Percentiles rank a stretch among this genome's conserved stretches.
phyloP scores from a whole-genome alignment of 2,888 invertebrate species.

The Cosmorhoe ocellata region DNA sequence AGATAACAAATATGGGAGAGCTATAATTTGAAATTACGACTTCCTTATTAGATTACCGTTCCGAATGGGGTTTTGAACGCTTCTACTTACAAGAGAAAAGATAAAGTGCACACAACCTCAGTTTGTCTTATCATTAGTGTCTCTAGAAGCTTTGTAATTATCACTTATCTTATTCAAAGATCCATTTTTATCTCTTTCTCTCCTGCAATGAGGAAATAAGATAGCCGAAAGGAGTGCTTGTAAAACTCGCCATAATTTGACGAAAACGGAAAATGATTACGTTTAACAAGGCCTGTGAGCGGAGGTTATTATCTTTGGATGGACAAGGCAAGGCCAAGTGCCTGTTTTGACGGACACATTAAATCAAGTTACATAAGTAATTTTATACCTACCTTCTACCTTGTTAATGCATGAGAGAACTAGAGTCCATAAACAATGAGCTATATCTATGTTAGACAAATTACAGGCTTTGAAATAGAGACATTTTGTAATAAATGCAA shows the following conservation, averaged over 20 bases:
- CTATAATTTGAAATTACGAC: constrained; percentile 28
- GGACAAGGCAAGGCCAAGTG: constrained; percentile 39
- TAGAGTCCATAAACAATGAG: too few relatives aligned
- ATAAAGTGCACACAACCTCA: constrained; percentile 33
- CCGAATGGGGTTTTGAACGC: constrained; percentile 22
- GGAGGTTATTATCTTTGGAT: constrained; percentile 35
- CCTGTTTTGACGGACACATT: constrained; percentile 38
- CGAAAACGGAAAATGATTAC: constrained; percentile 37
- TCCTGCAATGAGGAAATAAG: background rate
- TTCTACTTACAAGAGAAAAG: constrained; percentile 9
- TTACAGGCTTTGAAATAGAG: too few relatives aligned
- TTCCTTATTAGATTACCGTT: constrained; percentile 30
- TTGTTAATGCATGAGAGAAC: constrained; percentile 3
- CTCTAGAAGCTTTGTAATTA: constrained; percentile 53
- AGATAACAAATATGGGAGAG: constrained; percentile 3
- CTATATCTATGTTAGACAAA: too few relatives aligned
- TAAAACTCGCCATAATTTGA: constrained; percentile 37
- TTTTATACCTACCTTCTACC: background rate
- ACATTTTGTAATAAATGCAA: too few relatives aligned
- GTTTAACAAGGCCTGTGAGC: constrained; percentile 33
- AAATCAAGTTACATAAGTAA: constrained; percentile 22
- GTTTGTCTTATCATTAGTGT: constrained; percentile 51
- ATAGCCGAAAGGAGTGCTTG: background rate
- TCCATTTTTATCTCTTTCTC: constrained; percentile 28
- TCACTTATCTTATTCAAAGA: constrained; percentile 47